Base-by-base conservation (phyloP, 2,797 vertebrate genomes). In the Fistularia tabacaria region DNA sequence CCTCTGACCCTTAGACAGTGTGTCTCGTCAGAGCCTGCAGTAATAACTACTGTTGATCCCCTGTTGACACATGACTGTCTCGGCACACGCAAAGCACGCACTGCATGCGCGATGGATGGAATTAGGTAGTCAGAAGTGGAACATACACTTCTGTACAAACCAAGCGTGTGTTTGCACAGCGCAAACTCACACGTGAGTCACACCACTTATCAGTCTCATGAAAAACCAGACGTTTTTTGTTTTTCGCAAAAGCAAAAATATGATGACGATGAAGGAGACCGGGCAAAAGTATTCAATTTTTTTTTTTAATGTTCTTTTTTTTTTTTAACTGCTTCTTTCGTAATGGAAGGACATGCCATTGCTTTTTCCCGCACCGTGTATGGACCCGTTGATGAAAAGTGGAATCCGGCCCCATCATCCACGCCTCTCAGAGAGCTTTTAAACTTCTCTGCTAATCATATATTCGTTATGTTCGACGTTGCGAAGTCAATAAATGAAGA, bases 41-140 rank as follows among this genome's bases (percentile, higher is more conserved):
- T 85, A 85, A 87, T 89, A 83, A 87, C 84, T 76, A 77, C 74
- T 67, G 70, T 81, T 80, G 68, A 85, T 86, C 73, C 76, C 59
- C 63, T 76, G 86, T 79, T 86, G 84, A 86, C 84, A 85, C 77
- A 72, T 14, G 69, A 80, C 80, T 77, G 84, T 87, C 82, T 86
- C 56, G 10, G 73, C 65, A 46, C 59, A 66, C 51, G 47, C 70
- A 71, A 70, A 58, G 7, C 73, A 77, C 54, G 64, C 69, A 67
- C 49, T 38, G 60, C 69, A 47, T 74, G 61, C 64, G 51, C 59
- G 66, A 80, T 62, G 57, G 71, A 74, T 85, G 71, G 69, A 71
- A 79, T 77, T 74, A 80, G 54, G 61, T 57, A 54, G 61, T 65
- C 66, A 72, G 50, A 73, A 82, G 64, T 62, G 55, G 70, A 68